A percentile compares a stretch with the other conserved stretches of the same genome.
Conservation (phyloP, 2,888 invertebrate species). For the Trilocha varians region DNA sequence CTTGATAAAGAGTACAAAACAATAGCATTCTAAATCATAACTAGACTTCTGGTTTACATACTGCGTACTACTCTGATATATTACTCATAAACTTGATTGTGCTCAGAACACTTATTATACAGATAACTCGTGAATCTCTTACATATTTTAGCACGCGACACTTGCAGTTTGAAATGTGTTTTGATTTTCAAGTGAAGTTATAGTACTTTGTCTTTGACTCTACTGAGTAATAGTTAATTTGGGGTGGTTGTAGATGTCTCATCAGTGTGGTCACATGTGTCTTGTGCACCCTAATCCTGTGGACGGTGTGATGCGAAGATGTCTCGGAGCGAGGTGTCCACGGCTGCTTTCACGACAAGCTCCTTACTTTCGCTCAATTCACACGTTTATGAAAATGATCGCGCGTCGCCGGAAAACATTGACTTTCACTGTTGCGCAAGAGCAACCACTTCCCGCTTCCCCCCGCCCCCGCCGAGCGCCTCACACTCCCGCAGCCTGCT, state of each 20-base stretch:
- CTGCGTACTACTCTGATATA: too few species aligned
- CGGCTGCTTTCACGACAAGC: conserved; percentile 41
- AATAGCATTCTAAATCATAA: neutral
- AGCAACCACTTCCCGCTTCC: conserved; percentile 51
- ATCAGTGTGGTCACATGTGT: too few species aligned
- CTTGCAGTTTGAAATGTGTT: too few species aligned
- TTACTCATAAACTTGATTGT: too few species aligned
- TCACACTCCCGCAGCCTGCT: conserved; percentile 13
- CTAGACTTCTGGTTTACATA: too few species aligned
- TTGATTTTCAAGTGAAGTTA: too few species aligned
- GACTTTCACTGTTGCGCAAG: conserved; percentile 68
- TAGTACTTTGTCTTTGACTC: too few species aligned
- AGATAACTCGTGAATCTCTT: too few species aligned
- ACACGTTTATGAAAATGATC: conserved; percentile 70
- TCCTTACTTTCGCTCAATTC: conserved; percentile 66
- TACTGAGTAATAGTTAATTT: too few species aligned
- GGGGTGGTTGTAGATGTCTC: too few species aligned
- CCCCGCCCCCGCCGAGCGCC: conserved; percentile 13
- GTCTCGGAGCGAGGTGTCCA: neutral
- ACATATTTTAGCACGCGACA: too few species aligned
- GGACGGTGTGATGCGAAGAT: neutral
- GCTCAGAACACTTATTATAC: too few species aligned
- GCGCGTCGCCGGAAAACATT: conserved; percentile 60
- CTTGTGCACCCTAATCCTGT: neutral
- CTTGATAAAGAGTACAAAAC: neutral